Evolutionary conservation across 1,140 invertebrate species (phyloP).

Genomic region (Chionoecetes opilio): DNA sequence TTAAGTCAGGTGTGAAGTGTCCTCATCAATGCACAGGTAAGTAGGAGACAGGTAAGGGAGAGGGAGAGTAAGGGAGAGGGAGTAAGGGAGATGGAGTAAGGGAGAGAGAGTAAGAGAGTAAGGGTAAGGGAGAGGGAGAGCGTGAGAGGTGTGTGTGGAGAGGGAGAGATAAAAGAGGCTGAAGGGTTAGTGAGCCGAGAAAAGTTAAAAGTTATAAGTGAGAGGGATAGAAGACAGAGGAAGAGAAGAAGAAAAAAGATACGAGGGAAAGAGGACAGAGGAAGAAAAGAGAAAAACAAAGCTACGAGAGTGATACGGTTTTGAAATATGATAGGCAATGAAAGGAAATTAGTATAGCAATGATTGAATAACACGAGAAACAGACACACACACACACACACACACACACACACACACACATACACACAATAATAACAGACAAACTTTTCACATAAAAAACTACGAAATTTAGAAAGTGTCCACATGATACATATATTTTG

Average conservation of each 20-base stretch:
- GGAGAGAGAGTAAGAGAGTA: neutral
- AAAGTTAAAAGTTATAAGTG: slow-evolving; percentile 29
- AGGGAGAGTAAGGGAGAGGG: neutral
- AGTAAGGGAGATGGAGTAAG: no score
- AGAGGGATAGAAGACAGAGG: neutral
- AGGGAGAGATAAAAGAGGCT: neutral
- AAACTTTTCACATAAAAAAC: no score
- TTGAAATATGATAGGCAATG: no score
- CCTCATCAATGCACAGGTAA: neutral
- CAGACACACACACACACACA: no score
- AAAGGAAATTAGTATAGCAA: neutral
- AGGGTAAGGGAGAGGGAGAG: neutral
- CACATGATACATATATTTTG: no score
- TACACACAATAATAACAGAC: neutral
- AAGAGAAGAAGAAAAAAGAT: neutral
- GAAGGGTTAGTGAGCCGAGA: neutral
- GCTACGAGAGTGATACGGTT: no score
- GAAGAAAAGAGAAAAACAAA: neutral
- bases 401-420: no score
- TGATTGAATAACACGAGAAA: neutral
- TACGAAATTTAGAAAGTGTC: no score
- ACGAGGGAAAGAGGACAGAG: neutral
- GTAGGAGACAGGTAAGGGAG: neutral
- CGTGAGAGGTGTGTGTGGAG: neutral
- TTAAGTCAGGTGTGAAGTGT: slow-evolving; percentile 8